These are phyloP conservation scores for Linnaemya tessellans DNA, from an alignment of 2,888 invertebrate genomes.

Conservation along the genomic window DNA sequence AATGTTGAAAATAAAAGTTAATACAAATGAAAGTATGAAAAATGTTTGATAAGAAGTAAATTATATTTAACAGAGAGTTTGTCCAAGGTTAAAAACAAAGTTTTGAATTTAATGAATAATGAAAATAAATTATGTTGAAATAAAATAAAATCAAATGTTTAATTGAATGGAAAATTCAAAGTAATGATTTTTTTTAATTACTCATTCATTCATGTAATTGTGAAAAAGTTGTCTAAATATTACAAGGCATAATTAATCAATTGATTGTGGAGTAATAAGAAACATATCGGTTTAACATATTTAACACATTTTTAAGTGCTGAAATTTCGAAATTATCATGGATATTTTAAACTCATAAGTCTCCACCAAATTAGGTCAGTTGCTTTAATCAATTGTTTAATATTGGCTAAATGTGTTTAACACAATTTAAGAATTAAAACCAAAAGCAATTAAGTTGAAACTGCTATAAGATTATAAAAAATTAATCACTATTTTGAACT, in stretches of 20 bases:
- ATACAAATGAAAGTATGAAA: slow-evolving; percentile 48
- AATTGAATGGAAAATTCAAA: slow-evolving; percentile 4
- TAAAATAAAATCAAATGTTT: not conserved
- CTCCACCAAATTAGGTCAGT: too few species aligned
- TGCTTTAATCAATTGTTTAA: too few species aligned
- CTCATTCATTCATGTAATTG: not conserved
- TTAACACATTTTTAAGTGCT: not conserved
- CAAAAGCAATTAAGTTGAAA: too few species aligned
- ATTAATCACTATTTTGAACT: too few species aligned
- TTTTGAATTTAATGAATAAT: not conserved
- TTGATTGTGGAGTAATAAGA: not conserved
- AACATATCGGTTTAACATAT: not conserved
- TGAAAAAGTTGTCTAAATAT: not conserved
- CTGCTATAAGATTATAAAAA: too few species aligned
- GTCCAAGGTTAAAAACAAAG: slow-evolving; percentile 22
- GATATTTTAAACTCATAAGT: too few species aligned
- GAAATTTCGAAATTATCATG: not conserved
- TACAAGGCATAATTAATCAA: not conserved
- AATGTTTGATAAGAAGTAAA: not conserved
- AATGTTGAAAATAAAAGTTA: not conserved
- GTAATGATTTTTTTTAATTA: not conserved
- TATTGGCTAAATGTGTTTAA: too few species aligned
- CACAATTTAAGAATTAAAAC: too few species aligned
- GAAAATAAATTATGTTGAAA: not conserved
- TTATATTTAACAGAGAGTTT: not conserved